These are phyloP conservation scores for Nothocercus nigrocapillus DNA, from an alignment of 2,113 vertebrate genomes.

Conservation along the genomic window DNA sequence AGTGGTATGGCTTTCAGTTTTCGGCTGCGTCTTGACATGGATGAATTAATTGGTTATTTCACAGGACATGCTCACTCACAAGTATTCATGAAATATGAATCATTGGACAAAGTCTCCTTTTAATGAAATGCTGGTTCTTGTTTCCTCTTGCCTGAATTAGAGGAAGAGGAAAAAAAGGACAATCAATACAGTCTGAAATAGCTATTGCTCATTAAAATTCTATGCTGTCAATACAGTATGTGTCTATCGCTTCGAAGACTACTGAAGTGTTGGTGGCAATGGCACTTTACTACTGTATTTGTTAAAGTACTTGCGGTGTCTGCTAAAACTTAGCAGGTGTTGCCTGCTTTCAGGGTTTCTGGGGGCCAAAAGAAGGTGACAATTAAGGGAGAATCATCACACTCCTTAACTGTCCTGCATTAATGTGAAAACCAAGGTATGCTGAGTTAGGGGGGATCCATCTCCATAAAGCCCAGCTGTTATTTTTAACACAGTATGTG, in stretches of 20 bases:
- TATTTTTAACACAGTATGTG: conserved; percentile 74
- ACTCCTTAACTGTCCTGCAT: background rate
- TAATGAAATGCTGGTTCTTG: conserved; percentile 65
- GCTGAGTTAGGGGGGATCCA: background rate
- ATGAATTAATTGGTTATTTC: conserved; percentile 68
- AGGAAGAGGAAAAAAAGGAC: conserved; percentile 19
- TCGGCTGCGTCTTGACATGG: background rate
- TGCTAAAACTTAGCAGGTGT: conserved; percentile 23
- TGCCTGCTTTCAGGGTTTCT: background rate
- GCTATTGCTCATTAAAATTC: conserved; percentile 71
- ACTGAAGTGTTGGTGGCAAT: conserved; percentile 20
- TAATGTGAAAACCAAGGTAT: background rate
- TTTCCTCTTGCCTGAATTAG: conserved; percentile 44
- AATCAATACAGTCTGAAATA: conserved; percentile 62
- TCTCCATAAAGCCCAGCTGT: conserved; percentile 61
- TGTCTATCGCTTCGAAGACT: conserved; percentile 27
- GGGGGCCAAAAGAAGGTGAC: conserved; percentile 10
- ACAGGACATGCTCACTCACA: conserved; percentile 34
- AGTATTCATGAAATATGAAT: conserved; percentile 70
- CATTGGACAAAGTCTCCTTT: conserved; percentile 36
- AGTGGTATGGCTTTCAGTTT: background rate
- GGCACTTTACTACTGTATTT: conserved; percentile 31
- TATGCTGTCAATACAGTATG: conserved; percentile 51
- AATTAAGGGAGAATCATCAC: background rate
- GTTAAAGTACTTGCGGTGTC: background rate